Evolutionary conservation across 2,888 invertebrate genomes (phyloP).

Genomic region (Carpatolechia fugitivella): DNA sequence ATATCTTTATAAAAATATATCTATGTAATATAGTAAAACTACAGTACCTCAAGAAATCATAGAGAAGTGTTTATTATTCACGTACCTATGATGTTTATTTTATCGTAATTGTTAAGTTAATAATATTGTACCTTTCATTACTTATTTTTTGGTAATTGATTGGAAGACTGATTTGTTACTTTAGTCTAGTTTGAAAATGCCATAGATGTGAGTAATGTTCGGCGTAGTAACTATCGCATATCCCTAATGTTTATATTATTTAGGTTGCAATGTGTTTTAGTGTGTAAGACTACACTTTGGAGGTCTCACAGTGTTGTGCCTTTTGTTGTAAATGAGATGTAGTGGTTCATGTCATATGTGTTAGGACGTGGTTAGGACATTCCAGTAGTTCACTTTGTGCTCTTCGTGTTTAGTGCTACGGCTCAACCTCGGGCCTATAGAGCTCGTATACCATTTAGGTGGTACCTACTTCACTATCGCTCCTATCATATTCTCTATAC

Average conservation of each 20-base stretch:
- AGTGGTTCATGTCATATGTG: conserved; percentile 38
- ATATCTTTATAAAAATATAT: neutral
- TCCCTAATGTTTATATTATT: conserved; percentile 44
- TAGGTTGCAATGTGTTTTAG: conserved; percentile 53
- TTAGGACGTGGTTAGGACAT: conserved; percentile 63
- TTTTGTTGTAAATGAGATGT: conserved; percentile 62
- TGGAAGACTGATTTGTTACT: conserved; percentile 79
- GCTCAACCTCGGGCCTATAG: neutral
- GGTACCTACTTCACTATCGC: conserved; percentile 8
- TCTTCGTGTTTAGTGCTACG: conserved; percentile 28
- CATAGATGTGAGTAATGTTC: conserved; percentile 67
- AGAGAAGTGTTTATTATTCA: conserved; percentile 9
- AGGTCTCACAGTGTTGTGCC: conserved; percentile 71
- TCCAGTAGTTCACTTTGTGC: conserved; percentile 65
- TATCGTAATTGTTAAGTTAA: conserved; percentile 51
- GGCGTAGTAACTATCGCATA: conserved; percentile 50
- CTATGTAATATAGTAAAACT: conserved; percentile 19
- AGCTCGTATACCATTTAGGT: conserved; percentile 1
- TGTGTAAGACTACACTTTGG: conserved; percentile 59
- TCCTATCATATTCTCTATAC: conserved; percentile 22
- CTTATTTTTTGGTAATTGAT: conserved; percentile 69
- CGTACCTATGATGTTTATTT: conserved; percentile 34
- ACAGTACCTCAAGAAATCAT: conserved; percentile 21
- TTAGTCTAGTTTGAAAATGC: conserved; percentile 79
- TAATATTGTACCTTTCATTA: conserved; percentile 41